Evolutionary conservation across 2,888 invertebrate species (phyloP).

Genomic region (Amphipyra berbera): DNA sequence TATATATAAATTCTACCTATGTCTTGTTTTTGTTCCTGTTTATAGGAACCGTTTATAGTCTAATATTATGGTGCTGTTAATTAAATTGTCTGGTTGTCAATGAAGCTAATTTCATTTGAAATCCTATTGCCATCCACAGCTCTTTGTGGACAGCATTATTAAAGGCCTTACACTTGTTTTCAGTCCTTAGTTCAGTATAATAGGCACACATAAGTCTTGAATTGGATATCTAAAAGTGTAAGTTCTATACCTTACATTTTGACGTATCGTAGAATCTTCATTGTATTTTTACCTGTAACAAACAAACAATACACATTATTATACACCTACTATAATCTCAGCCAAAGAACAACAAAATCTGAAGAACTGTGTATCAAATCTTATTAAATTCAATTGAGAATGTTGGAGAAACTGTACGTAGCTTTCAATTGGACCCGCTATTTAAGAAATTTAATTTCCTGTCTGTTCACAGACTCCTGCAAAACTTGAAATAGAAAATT

Average conservation of each 20-base stretch:
- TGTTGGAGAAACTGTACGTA: slow-evolving; percentile 12
- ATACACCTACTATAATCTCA: not conserved
- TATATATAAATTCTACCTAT: no score
- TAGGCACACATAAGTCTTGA: no score
- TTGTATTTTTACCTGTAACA: slow-evolving; percentile 45
- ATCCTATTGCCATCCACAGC: no score
- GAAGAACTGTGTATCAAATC: not conserved
- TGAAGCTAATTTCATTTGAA: no score
- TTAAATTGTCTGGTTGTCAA: no score
- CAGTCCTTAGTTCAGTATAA: no score
- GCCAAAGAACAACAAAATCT: not conserved
- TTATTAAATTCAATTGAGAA: slow-evolving; percentile 21
- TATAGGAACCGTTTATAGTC: no score
- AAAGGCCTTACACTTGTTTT: no score
- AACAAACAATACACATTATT: slow-evolving; percentile 11
- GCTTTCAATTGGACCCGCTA: slow-evolving; percentile 35
- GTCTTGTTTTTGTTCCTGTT: no score
- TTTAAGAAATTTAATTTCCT: slow-evolving; percentile 80
- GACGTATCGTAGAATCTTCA: not conserved
- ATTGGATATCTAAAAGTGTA: no score
- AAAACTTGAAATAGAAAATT: slow-evolving; percentile 68
- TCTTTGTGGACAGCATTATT: no score
- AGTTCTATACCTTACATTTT: not conserved
- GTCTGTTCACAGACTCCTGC: slow-evolving; percentile 51
- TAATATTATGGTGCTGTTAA: no score